Evolutionary conservation across 2,113 vertebrate genomes (phyloP).

Genomic region (Poeciliopsis prolifica): DNA sequence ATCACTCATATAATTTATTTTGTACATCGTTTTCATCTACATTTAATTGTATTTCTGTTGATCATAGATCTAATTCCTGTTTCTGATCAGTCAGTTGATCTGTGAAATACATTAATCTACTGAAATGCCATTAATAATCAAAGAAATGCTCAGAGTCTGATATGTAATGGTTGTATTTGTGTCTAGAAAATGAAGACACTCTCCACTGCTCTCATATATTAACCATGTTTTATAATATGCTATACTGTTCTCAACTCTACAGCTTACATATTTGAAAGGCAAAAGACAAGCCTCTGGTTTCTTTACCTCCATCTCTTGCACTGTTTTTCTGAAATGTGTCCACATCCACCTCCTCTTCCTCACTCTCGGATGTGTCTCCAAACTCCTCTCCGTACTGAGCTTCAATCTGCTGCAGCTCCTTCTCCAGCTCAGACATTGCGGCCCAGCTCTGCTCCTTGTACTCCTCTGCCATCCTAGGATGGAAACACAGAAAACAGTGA

Average conservation of each 20-base stretch:
- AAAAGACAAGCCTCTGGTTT: neutral
- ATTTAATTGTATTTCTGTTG: neutral
- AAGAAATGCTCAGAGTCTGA: no score
- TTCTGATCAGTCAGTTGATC: no score
- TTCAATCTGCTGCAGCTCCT: constrained; percentile 93
- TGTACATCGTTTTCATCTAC: neutral
- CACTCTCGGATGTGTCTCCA: constrained; percentile 85
- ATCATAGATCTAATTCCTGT: no score
- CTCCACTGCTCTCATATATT: no score
- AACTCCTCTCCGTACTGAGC: constrained; percentile 92
- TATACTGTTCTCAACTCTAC: neutral
- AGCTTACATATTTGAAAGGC: neutral
- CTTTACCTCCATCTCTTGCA: constrained; percentile 55
- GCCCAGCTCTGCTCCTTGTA: constrained; percentile 98
- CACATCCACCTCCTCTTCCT: constrained; percentile 75
- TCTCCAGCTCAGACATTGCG: constrained; percentile 89
- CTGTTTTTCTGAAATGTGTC: constrained; percentile 45
- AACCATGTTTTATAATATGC: neutral
- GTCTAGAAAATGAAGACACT: no score
- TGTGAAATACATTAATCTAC: no score
- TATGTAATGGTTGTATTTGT: no score
- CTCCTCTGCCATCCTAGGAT: constrained; percentile 86
- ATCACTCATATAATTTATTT: no score
- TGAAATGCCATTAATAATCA: no score
- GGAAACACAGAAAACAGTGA: neutral